These are phyloP conservation scores for Protobothrops flavoviridis DNA, from an alignment of 2,113 vertebrate genomes.

Conservation along the genomic window DNA sequence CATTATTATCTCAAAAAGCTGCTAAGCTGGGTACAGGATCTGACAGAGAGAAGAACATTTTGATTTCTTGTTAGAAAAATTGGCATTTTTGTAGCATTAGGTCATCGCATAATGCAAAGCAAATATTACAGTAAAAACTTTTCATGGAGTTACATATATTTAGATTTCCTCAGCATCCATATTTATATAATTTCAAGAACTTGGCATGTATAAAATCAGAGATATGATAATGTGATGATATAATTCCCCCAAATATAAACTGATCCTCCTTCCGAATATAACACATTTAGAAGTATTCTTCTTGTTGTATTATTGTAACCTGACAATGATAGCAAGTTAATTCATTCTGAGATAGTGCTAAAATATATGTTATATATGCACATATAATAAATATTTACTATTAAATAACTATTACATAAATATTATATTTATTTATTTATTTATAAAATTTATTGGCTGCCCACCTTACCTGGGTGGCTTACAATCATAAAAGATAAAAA, in stretches of 20 bases:
- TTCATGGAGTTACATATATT: not conserved
- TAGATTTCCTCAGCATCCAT: not conserved
- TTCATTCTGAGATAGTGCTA: not conserved
- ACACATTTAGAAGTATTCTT: not conserved
- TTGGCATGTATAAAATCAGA: not conserved
- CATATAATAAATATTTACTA: too few species aligned
- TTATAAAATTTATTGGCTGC: not conserved
- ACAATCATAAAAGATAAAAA: not conserved
- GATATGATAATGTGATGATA: not conserved
- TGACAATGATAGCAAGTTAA: not conserved
- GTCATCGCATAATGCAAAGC: not conserved
- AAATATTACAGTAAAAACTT: constrained; percentile 5
- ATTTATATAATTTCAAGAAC: constrained; percentile 7
- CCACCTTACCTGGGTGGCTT: not conserved
- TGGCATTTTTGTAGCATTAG: constrained; percentile 12
- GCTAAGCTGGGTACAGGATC: not conserved
- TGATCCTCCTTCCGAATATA: not conserved
- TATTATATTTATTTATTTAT: not conserved
- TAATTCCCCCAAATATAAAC: not conserved
- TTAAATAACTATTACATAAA: too few species aligned
- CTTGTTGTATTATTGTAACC: not conserved
- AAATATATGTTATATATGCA: not conserved
- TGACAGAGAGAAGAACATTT: not conserved
- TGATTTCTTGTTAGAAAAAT: constrained; percentile 13
- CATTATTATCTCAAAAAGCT: constrained; percentile 1